Evolutionary conservation across 53 echinoderm and acorn worm species (phyloP).

Genomic region (Pentamera pediparva): DNA sequence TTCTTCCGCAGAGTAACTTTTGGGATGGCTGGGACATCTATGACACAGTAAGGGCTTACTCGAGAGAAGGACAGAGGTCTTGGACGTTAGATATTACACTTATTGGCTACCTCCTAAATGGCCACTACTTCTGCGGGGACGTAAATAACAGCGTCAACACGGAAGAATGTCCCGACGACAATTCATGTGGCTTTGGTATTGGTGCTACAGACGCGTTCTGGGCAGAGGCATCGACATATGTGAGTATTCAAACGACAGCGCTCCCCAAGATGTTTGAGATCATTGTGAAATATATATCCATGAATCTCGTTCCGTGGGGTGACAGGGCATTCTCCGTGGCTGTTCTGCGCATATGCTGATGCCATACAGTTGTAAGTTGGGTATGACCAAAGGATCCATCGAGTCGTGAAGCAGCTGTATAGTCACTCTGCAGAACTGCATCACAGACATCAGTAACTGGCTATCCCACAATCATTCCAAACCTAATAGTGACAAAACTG

Average conservation of each 20-base stretch:
- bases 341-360: too few relatives aligned
- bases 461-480: too few relatives aligned
- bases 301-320: background rate
- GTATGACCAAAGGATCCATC: too few relatives aligned
- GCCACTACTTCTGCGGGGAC: conserved; percentile 49
- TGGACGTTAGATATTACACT: conserved; percentile 57
- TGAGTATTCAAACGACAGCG: too few relatives aligned
- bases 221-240: conserved; percentile 48
- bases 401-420: too few relatives aligned
- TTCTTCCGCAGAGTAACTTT: conserved; percentile 43
- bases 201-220: conserved; percentile 54
- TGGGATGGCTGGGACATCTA: conserved; percentile 89
- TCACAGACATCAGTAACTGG: too few relatives aligned
- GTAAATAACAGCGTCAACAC: conserved; percentile 19
- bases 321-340: too few relatives aligned
- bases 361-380: too few relatives aligned
- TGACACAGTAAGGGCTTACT: conserved; percentile 55
- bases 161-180: conserved; percentile 34
- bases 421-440: too few relatives aligned
- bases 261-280: too few relatives aligned
- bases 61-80: conserved; percentile 50
- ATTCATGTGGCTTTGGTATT: conserved; percentile 46
- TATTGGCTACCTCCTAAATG: conserved; percentile 63
- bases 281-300: background rate
- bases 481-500: too few relatives aligned